Conservation (phyloP, 2,797 vertebrate genomes). For the Sternarchorhynchus goeldii region DNA sequence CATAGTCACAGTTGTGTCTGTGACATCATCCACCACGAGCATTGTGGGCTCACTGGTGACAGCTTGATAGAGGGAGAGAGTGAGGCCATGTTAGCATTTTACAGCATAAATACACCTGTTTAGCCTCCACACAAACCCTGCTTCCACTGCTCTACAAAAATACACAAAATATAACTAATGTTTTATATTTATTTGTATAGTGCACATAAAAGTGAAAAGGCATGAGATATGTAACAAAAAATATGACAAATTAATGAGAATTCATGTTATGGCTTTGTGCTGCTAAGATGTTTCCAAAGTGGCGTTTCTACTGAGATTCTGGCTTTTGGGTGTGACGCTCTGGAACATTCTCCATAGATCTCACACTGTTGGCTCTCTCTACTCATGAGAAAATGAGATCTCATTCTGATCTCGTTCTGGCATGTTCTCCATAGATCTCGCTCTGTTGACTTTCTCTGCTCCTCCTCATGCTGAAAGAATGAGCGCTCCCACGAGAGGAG, state of each 20-base stretch:
- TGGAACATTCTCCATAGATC: too few species aligned
- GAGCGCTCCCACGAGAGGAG: conserved; percentile 63
- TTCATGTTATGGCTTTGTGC: too few species aligned
- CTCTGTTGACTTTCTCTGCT: conserved; percentile 67
- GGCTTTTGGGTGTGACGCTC: too few species aligned
- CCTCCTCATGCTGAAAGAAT: conserved; percentile 66
- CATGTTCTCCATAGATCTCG: conserved; percentile 55
- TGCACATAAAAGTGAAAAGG: too few species aligned
- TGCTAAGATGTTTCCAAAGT: too few species aligned
- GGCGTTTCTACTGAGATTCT: too few species aligned
- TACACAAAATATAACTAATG: too few species aligned
- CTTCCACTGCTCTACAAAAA: too few species aligned
- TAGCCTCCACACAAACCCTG: too few species aligned
- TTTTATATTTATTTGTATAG: too few species aligned
- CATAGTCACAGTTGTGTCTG: conserved; percentile 89
- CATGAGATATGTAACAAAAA: not conserved
- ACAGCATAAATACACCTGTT: not conserved
- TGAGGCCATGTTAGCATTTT: conserved; percentile 27
- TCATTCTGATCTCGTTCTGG: not conserved
- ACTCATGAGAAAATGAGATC: too few species aligned
- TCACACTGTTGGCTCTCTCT: too few species aligned
- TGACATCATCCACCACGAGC: conserved; percentile 90
- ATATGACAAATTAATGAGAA: not conserved
- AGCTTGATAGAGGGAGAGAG: conserved; percentile 71
- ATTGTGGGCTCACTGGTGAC: conserved; percentile 97